Percentiles rank a stretch among this genome's conserved stretches.
phyloP scores from a whole-genome alignment of 2,113 vertebrate genomes.

The Proteles cristata region DNA sequence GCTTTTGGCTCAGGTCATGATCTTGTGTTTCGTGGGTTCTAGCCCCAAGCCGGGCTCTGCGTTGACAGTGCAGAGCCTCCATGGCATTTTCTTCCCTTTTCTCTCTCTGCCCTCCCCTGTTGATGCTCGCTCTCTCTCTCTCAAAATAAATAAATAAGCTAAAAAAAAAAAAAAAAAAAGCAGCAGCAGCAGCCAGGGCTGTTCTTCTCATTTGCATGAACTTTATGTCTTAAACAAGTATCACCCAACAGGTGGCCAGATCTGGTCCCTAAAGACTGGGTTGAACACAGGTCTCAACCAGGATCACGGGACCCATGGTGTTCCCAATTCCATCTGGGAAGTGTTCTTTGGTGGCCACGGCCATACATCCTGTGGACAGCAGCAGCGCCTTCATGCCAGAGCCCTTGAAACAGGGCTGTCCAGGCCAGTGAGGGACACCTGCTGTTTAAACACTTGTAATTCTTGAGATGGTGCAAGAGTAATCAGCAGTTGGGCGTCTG shows the following conservation, averaged over 20 bases:
- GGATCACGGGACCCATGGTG: slow-evolving; percentile 78
- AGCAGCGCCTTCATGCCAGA: slow-evolving; percentile 70
- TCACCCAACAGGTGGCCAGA: slow-evolving; percentile 81
- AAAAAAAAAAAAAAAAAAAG: too few species aligned
- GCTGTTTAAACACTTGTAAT: slow-evolving; percentile 61
- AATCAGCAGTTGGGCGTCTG: slow-evolving; percentile 60
- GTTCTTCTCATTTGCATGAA: slow-evolving; percentile 80
- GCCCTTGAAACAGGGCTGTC: slow-evolving; percentile 61
- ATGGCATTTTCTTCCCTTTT: too few species aligned
- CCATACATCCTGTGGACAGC: slow-evolving; percentile 54
- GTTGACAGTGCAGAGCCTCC: too few species aligned
- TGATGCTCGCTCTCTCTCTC: too few species aligned
- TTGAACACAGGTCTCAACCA: slow-evolving; percentile 81
- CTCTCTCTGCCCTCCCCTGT: too few species aligned
- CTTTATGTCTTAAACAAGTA: slow-evolving; percentile 80
- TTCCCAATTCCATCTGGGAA: slow-evolving; percentile 76
- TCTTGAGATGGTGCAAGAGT: neutral
- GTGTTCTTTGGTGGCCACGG: slow-evolving; percentile 74
- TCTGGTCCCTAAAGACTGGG: slow-evolving; percentile 64
- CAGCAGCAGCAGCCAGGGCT: slow-evolving; percentile 62
- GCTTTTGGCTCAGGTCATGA: too few species aligned
- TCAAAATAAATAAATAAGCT: too few species aligned
- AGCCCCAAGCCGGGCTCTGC: too few species aligned
- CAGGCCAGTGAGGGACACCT: slow-evolving; percentile 66
- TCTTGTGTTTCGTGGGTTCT: too few species aligned